Percentiles rank a stretch among this genome's conserved stretches.
Conservation (phyloP, 2,113 vertebrate genomes). For the Monopterus albus region DNA sequence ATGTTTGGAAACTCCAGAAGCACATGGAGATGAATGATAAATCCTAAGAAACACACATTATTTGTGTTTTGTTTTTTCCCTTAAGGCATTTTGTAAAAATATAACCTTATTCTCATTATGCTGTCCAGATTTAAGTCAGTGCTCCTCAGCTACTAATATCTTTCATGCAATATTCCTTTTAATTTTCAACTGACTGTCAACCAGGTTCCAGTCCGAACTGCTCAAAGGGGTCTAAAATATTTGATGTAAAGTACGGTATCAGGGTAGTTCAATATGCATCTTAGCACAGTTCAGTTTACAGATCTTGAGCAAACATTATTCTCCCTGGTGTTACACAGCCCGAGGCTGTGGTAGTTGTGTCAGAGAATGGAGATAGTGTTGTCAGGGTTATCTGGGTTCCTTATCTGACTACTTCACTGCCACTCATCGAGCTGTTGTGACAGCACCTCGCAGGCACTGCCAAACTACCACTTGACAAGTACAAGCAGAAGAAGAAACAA, state of each 20-base stretch:
- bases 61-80: no score
- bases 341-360: constrained; percentile 42
- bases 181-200: constrained; percentile 16
- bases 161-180: constrained; percentile 24
- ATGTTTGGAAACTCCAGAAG: not conserved
- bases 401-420: constrained; percentile 61
- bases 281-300: constrained; percentile 31
- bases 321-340: constrained; percentile 38
- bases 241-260: not conserved
- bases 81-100: not conserved
- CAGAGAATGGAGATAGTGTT: constrained; percentile 41
- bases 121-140: not conserved
- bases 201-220: constrained; percentile 4
- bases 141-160: constrained; percentile 5
- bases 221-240: constrained; percentile 2
- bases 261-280: constrained; percentile 26
- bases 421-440: constrained; percentile 65
- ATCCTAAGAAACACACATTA: no score
- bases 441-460: constrained; percentile 53
- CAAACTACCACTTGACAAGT: constrained; percentile 54
- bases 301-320: constrained; percentile 58
- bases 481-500: constrained; percentile 31
- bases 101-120: not conserved
- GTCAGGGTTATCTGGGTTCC: constrained; percentile 63
- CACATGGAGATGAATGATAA: not conserved